A percentile compares a stretch with the other conserved stretches of the same genome.
Conservation (phyloP, 2,113 vertebrate species). For the Gasterosteus nipponicus region DNA sequence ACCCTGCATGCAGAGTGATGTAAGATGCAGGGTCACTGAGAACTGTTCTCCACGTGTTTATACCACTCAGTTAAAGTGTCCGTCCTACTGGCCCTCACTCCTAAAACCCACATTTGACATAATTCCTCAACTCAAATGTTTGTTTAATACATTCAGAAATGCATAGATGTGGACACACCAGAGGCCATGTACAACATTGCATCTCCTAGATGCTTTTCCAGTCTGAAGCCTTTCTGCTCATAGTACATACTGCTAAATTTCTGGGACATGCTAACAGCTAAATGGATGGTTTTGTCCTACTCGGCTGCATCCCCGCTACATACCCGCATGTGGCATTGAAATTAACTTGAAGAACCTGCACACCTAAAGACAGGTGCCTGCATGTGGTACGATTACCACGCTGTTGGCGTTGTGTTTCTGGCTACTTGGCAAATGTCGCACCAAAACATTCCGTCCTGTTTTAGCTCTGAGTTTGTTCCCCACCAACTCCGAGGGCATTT, state of each 20-base stretch:
- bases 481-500: neutral
- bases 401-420: neutral
- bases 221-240: neutral
- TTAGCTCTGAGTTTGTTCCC: neutral
- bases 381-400: neutral
- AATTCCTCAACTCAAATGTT: neutral
- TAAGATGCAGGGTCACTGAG: conserved; percentile 3
- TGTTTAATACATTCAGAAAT: conserved; percentile 4
- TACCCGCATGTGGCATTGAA: neutral
- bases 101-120: neutral
- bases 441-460: neutral
- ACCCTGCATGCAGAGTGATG: neutral
- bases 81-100: neutral
- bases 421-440: neutral
- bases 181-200: neutral
- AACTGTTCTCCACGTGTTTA: neutral
- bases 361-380: neutral
- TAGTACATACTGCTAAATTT: neutral
- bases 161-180: neutral
- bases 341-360: too few species aligned
- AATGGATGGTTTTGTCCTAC: neutral
- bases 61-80: neutral
- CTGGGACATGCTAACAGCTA: neutral
- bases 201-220: neutral
- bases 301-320: neutral